Evolutionary conservation across 2,888 invertebrate species (phyloP), one percentile per base, ranked within the genome.

Genomic region (Plagodis pulveraria): DNA sequence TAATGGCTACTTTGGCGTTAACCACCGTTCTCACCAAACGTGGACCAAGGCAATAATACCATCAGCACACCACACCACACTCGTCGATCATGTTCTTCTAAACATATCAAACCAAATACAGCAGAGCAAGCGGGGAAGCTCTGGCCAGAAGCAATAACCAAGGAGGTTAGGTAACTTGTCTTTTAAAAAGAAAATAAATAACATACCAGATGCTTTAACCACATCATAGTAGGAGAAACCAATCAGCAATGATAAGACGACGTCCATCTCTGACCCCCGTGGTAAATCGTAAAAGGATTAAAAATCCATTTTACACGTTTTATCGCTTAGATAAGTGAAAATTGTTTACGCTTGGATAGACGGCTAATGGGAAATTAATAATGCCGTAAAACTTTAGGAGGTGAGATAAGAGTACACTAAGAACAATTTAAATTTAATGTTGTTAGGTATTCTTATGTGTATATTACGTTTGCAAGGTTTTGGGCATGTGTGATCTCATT

Each of bases 291-390:
- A 52, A 60, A 53, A 42, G 40, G 54, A 55, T 55, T 49, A 22
- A 22, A 42, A 56, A 58, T 36, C 36, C 52, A 48, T 46, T 53
- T 46, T 47, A 51, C 47, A 35, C 12, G 51, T 48, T 48, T 52
- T 62, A 63, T 63, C 40, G 50, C 12, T 42, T 63, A 62, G 65
- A 72, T 72, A 70, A 69, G 60, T 63, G 64, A 41, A 58, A 67
- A 70, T 67, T 65, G 63, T 58, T 61, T 52, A 60, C 64, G 69
- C 65, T 60, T 61, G 69, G 32, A 12, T 59, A 58, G 50, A 8
- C 47, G 40, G 45, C 22, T 62, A 64, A 63, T 69, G 46, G 10
- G 41, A 57, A 58, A 54, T 57, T 58, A 60, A 60, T 56, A 60
- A 55, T 46, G 47, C 22, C 40, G 34, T 59, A 40, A 55, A 50